Base-by-base conservation (phyloP, 2,888 invertebrate genomes). In the Lampropteryx suffumata region DNA sequence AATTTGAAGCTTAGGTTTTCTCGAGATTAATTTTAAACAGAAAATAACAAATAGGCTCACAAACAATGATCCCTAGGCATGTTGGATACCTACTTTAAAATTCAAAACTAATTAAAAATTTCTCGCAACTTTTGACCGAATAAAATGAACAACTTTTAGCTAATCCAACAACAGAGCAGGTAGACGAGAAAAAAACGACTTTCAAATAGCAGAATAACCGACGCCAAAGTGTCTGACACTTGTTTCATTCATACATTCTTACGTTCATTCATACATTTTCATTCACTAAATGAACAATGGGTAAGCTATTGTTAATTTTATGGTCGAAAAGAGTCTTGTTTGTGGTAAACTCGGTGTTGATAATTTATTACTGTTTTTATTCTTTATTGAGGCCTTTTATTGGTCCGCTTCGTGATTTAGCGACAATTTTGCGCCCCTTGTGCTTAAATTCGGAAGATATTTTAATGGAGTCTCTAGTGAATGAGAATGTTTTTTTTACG, bases 201-300 rank as follows among this genome's bases (percentile, higher is more conserved):
- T 61, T 59, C 56, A 58, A 67, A 69, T 63, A 50, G 58, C 55
- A 42, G 57, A 63, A 63, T 62, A 65, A 65, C 59, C 61, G 71
- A 65, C 71, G 73, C 73, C 76, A 54, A 53, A 49, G 44, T 57
- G 76, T 73, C 73, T 76, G 66, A 61, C 53, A 64, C 58, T 67
- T 59, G 50, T 57, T 58, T 61, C 67, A 65, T 73, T 67, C 68
- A 68, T 60, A 14, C 55, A 35, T 51, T 59, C 55, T 51, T 64
- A 68, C 63, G 65, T 67, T 67, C 69, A 70, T 69, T 67, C 65
- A 67, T 51, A 55, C 55, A 50, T 5, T 50, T 39, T 46, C 58
- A 58, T 63, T 61, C 58, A 56, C 27, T 21, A 33, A 48, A 42
- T 4, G 37, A 14, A 63, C 49, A 58, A 64, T 67, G 62, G 61